Base-by-base conservation (phyloP, 2,113 vertebrate genomes). In the Aptenodytes patagonicus region DNA sequence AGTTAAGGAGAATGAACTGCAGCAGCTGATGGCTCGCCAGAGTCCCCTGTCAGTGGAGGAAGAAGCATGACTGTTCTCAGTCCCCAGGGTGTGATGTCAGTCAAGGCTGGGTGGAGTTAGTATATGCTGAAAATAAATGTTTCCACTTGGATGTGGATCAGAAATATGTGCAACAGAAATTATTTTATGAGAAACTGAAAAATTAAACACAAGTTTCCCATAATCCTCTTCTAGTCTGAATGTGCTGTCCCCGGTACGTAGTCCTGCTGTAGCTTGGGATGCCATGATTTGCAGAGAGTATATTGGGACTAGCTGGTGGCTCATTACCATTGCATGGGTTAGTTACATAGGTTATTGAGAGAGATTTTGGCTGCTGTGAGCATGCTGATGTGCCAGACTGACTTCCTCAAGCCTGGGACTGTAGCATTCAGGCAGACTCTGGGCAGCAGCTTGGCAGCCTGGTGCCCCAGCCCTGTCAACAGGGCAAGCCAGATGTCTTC, bases 171-270 rank as follows among this genome's bases (percentile, higher is more conserved):
- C 73, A 82, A 82, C 49, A 89, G 47, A 79, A 85, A 54, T 57
- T 44, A 22, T 75, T 82, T 72, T 32, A 25, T 54, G 73, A 72
- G 70, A 87, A 94, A 42, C 44, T 38, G 40, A 64, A 60, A 82
- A 84, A 42, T n/a, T 18, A 65, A 79, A 17, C 38, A 32, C 13
- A 40, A 51, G 14, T 83, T 88, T 76, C 60, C 57, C 11, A 7
- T 76, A 13, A 60, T 81, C 28, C 24, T 81, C 38, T 52, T n/a
- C 18, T 49, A n/a, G 34, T 42, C 57, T 82, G 32, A 65, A 26
- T 69, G 46, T 89, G 42, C 52, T 61, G 25, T 61, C 62, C 19
- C n/a, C 3, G 1, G 22, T n/a, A 65, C 0, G 0, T 15, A 60
- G 47, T 61, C 60, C 32, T 72, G 15, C 44, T 58, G 29, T 62